Evolutionary conservation across 2,888 invertebrate genomes (phyloP).

Genomic region (Protophormia terraenovae): DNA sequence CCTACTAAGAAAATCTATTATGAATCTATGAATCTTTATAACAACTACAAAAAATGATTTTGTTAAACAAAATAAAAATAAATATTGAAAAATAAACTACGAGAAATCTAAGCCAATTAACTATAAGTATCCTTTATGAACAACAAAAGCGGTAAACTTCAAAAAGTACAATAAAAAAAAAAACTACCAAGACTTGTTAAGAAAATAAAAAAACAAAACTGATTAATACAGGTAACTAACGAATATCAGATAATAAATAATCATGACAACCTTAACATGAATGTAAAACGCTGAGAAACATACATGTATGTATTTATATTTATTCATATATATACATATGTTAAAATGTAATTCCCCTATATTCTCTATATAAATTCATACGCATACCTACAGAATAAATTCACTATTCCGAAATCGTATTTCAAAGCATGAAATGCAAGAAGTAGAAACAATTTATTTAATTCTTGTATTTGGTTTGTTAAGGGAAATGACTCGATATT

Average conservation of each 20-base stretch:
- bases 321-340: neutral
- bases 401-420: slow-evolving; percentile 24
- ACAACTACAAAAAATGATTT: neutral
- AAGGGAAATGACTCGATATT: slow-evolving; percentile 47
- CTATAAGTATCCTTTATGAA: slow-evolving; percentile 22
- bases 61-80: neutral
- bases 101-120: slow-evolving; percentile 31
- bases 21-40: neutral
- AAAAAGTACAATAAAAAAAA: slow-evolving; percentile 19
- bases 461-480: neutral
- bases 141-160: slow-evolving; percentile 46
- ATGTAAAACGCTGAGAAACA: slow-evolving; percentile 10
- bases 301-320: neutral
- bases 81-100: neutral
- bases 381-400: neutral
- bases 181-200: slow-evolving; percentile 30
- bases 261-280: slow-evolving; percentile 44
- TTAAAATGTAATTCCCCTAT: neutral
- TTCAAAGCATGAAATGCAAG: slow-evolving; percentile 12
- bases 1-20: neutral
- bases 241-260: slow-evolving; percentile 58
- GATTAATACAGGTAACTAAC: slow-evolving; percentile 48
- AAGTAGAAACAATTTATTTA: neutral
- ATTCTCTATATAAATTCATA: neutral
- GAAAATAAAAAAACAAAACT: slow-evolving; percentile 21